Conservation (phyloP, 2,888 invertebrate genomes). For the Microplitis manilae region DNA sequence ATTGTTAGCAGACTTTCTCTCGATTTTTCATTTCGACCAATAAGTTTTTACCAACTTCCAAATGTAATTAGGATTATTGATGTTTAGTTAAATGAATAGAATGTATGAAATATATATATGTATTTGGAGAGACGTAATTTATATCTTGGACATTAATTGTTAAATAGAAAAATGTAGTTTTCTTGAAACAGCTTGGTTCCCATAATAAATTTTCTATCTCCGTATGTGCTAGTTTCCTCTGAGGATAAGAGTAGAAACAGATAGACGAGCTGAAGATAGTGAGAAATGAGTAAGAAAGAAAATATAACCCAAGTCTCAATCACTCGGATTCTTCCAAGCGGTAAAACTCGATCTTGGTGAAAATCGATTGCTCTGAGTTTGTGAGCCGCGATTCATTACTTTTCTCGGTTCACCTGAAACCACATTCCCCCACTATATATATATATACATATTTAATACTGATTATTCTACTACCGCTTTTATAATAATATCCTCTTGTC, state of each 20-base stretch:
- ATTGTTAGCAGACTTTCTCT: no score
- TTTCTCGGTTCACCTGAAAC: conserved; percentile 41
- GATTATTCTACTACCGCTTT: background rate
- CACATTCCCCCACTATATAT: conserved; percentile 22
- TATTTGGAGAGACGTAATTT: background rate
- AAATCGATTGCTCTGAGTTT: conserved; percentile 38
- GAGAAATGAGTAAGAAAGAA: conserved; percentile 10
- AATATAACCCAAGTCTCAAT: conserved; percentile 7
- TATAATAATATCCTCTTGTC: background rate
- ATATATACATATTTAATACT: conserved; percentile 22
- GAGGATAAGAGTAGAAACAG: background rate
- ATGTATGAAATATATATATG: background rate
- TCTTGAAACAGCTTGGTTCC: background rate
- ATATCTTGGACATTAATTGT: background rate
- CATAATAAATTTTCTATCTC: background rate
- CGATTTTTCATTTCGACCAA: no score
- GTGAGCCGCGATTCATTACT: conserved; percentile 42
- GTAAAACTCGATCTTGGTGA: conserved; percentile 14
- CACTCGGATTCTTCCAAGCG: conserved; percentile 18
- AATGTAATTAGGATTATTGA: background rate
- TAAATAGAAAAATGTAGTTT: background rate
- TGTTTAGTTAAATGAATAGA: background rate
- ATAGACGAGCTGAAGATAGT: background rate
- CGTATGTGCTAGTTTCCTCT: background rate
- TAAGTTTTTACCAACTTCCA: no score